phyloP scores from a whole-genome alignment of 1,140 invertebrate species.

The Brachionus asplanchnoidis region DNA sequence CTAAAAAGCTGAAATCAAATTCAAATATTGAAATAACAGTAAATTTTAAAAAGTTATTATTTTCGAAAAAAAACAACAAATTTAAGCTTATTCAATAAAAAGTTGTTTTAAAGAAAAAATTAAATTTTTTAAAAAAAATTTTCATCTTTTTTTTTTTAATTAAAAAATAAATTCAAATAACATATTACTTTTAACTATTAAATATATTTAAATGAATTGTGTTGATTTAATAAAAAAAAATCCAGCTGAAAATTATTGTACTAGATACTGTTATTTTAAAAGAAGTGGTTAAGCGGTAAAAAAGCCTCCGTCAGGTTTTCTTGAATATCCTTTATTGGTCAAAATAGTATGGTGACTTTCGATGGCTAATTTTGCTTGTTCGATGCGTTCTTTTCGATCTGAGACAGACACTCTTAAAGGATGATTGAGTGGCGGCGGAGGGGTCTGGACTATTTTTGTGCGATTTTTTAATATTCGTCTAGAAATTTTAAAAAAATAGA shows the following conservation, averaged over 20 bases:
- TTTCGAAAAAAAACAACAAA: no score
- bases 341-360: constrained; percentile 56
- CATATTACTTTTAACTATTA: no score
- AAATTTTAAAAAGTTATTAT: no score
- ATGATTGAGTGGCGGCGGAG: constrained; percentile 48
- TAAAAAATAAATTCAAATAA: no score
- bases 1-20: no score
- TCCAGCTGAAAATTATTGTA: background rate
- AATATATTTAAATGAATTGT: background rate
- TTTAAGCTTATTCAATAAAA: no score
- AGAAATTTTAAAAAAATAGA: constrained; percentile 40
- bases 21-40: no score
- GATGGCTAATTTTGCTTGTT: constrained; percentile 56
- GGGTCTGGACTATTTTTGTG: constrained; percentile 45
- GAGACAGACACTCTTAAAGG: constrained; percentile 49
- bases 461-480: constrained; percentile 55
- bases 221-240: background rate
- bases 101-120: no score
- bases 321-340: constrained; percentile 55
- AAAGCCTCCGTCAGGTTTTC: constrained; percentile 57
- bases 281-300: constrained; percentile 48
- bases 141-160: no score
- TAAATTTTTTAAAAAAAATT: no score
- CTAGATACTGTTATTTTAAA: background rate
- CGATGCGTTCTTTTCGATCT: constrained; percentile 49